phyloP scores from a whole-genome alignment of 1,140 invertebrate genomes.

The Penaeus chinensis region DNA sequence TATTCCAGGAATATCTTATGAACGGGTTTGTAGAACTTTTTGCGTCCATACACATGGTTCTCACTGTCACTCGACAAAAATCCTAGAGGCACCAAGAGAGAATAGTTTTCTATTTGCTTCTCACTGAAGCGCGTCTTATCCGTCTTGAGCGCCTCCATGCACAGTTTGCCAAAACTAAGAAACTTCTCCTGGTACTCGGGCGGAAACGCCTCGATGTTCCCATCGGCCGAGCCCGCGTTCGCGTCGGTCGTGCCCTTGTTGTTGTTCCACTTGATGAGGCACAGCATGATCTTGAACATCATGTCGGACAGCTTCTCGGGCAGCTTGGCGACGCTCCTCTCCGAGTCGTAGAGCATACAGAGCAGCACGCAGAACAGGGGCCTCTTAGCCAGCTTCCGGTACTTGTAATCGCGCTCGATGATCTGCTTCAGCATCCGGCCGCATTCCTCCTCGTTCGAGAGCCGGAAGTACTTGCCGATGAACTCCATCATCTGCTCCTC shows the following conservation, averaged over 20 bases:
- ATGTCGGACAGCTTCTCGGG: conserved; percentile 59
- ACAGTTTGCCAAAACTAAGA: conserved; percentile 64
- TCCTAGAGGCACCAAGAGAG: conserved; percentile 54
- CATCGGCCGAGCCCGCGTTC: conserved; percentile 40
- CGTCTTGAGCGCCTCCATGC: conserved; percentile 61
- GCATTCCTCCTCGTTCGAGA: conserved; percentile 67
- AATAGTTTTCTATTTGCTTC: conserved; percentile 62
- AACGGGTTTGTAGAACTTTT: conserved; percentile 62
- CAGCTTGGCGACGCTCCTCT: conserved; percentile 64
- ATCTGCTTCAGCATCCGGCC: conserved; percentile 63
- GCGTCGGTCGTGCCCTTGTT: conserved; percentile 43
- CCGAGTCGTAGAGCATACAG: conserved; percentile 71
- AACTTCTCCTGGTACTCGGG: conserved; percentile 58
- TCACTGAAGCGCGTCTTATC: conserved; percentile 61
- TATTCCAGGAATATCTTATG: conserved; percentile 63
- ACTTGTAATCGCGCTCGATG: conserved; percentile 64
- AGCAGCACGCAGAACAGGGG: conserved; percentile 73
- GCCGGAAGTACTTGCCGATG: conserved; percentile 70
- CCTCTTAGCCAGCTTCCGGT: conserved; percentile 69
- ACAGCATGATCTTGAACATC: conserved; percentile 63
- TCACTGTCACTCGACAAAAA: conserved; percentile 62
- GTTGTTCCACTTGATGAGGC: conserved; percentile 63
- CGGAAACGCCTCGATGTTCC: conserved; percentile 57
- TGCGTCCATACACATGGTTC: conserved; percentile 44
- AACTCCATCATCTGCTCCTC: conserved; percentile 72